Evolutionary conservation across 2,888 invertebrate species (phyloP), one percentile per base, ranked within the genome.

Genomic region (Catocala sponsa): DNA sequence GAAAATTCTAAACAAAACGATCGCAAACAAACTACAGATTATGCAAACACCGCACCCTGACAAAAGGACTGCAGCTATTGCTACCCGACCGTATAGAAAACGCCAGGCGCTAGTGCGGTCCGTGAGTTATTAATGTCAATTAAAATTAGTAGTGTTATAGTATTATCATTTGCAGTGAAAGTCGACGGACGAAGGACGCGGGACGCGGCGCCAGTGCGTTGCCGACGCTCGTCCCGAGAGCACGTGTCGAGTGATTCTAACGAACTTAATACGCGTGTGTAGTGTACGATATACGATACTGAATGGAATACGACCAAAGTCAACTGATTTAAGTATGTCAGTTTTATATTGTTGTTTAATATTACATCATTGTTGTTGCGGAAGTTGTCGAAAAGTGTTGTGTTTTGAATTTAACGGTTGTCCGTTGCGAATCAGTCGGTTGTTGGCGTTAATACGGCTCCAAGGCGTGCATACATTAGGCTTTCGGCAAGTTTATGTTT

Each of bases 101-200:
- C 11, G 44, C 56, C 35, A 65, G 61, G 63, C 43, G 2, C n/a
- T 41, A 10, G 41, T 54, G 42, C 6, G 10, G 38, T 46, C n/a
- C 35, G 10, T 9, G 10, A 46, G 55, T 25, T 50, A 47, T 59
- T 44, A 49, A 50, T 43, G 53, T 56, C 77, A 59, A 60, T 70
- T 64, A 6, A 65, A 79, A 59, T 70, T 58, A 56, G 74, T 65
- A 65, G 81, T 69, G 56, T 81, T 81, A 79, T 81, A 84, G 74
- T 81, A 86, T 86, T 85, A 88, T 88, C 83, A 84, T 82, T 82
- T 79, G 73, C 76, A 91, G 91, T 92, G 91, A 92, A 92, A 92
- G 91, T 91, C 86, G 87, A 89, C 88, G 89, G 89, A 86, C 86
- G 91, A 91, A 91, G 92, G 92, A 91, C 92, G 85, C 79, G 60